Evolutionary conservation across 1,140 invertebrate species (phyloP), one percentile per base, ranked within the genome.

Genomic region (Hyphantria cunea): DNA sequence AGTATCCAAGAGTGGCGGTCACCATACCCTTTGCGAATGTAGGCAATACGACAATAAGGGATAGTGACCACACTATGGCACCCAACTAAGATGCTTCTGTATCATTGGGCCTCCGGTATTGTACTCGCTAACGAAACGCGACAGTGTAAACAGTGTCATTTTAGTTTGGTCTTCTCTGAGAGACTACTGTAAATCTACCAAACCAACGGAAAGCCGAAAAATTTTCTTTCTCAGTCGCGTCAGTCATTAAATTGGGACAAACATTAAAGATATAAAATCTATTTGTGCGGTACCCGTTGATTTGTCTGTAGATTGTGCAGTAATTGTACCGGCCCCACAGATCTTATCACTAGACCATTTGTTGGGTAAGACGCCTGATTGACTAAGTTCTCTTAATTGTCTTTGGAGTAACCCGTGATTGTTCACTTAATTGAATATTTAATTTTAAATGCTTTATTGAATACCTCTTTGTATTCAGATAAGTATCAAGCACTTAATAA

Each of bases 251-350:
- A 55, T 67, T 69, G 37, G 0, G 52, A 55, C 64, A 64, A 54
- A 55, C 56, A 53, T 47, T 53, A 13, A 60, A 80, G 73, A 78
- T 80, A 82, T 76, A 80, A 82, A 80, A 82, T 80, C 80, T 82
- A 80, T 82, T 82, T 82, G 75, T 70, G 64, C 61, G 68, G 66
- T 68, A 74, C 68, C 66, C 75, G 75, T 80, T 75, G 73, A 76
- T 80, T 74, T 71, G 70, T 72, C 70, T 66, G 50, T 65, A 70
- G 73, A 72, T 75, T 78, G 75, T 66, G 58, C 63, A 66, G 72
- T 72, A 74, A 78, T 75, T 75, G 67, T 65, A 39, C 31, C 48
- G 52, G 34, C 71, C 64, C 66, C 52, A 55, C 42, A 39, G 74
- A 74, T 72, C 56, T 14, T 78, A 78, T 78, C 75, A 53, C 49